phyloP scores from a whole-genome alignment of 2,797 vertebrate species.

The Nyctalus aviator region DNA sequence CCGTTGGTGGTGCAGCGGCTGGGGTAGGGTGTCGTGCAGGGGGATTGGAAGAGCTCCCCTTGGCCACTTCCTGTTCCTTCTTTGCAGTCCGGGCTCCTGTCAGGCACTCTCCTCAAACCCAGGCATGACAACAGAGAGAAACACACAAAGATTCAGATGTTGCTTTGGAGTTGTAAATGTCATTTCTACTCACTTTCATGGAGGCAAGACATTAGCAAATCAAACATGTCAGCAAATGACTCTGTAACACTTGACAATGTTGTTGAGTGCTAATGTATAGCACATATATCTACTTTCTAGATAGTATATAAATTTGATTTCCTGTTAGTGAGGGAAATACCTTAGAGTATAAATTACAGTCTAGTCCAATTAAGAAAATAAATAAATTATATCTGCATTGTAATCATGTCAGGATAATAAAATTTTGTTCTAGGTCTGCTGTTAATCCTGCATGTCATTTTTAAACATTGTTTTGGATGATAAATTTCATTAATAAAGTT shows the following conservation, averaged over 20 bases:
- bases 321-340: not conserved
- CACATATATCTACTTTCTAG: not conserved
- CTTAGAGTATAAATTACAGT: not conserved
- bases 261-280: not conserved
- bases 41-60: too few species aligned
- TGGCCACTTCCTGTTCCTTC: too few species aligned
- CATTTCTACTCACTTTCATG: slow-evolving; percentile 8
- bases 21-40: too few species aligned
- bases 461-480: not conserved
- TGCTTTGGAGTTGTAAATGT: slow-evolving; percentile 43
- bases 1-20: too few species aligned
- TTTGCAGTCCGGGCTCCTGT: too few species aligned
- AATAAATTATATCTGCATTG: not conserved
- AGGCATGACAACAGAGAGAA: not conserved
- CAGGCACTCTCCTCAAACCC: too few species aligned
- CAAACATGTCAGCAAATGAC: not conserved
- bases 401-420: not conserved
- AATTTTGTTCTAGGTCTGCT: not conserved
- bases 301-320: slow-evolving; percentile 24
- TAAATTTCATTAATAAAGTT: not conserved
- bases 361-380: not conserved
- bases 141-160: slow-evolving; percentile 20
- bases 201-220: not conserved
- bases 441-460: not conserved
- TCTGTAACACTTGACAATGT: not conserved